Evolutionary conservation across 2,888 invertebrate genomes (phyloP).

Genomic region (Watsonalla cultraria): DNA sequence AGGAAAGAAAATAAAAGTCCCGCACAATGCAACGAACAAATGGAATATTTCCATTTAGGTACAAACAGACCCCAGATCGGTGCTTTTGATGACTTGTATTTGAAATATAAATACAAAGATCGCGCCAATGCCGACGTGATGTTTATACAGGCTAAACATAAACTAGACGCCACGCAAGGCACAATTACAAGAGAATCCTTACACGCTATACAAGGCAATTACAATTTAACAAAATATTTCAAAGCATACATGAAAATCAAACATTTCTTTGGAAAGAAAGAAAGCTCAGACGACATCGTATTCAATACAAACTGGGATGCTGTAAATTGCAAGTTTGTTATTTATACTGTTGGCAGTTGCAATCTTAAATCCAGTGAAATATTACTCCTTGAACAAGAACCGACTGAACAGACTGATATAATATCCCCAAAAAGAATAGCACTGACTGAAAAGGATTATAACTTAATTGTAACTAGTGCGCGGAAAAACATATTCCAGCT

Average conservation of each 20-base stretch:
- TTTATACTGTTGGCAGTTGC: slow-evolving; percentile 17
- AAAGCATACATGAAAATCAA: slow-evolving; percentile 13
- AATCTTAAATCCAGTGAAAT: slow-evolving; percentile 2
- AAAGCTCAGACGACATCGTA: not conserved
- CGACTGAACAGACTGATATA: too few relatives aligned
- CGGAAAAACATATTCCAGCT: slow-evolving; percentile 11
- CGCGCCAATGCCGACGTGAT: slow-evolving; percentile 10
- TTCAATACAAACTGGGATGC: slow-evolving; percentile 10
- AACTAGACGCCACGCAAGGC: slow-evolving; percentile 12
- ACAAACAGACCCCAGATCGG: slow-evolving; percentile 18
- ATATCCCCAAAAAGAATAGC: not conserved
- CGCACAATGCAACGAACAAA: not conserved
- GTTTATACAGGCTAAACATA: slow-evolving; percentile 26
- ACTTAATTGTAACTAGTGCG: slow-evolving; percentile 10
- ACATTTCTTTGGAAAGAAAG: not conserved
- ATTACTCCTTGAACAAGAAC: too few relatives aligned
- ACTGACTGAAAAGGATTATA: slow-evolving; percentile 4
- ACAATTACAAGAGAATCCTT: slow-evolving; percentile 15
- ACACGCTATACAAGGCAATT: slow-evolving; percentile 11
- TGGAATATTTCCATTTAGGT: slow-evolving; percentile 4
- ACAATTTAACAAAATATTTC: slow-evolving; percentile 17
- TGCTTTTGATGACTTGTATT: slow-evolving; percentile 25
- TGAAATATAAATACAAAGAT: slow-evolving; percentile 16
- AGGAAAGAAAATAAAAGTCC: slow-evolving; percentile 10
- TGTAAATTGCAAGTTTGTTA: slow-evolving; percentile 15